Evolutionary conservation across 2,888 invertebrate genomes (phyloP), one percentile per base, ranked within the genome.

Genomic region (Euplagia quadripunctaria): DNA sequence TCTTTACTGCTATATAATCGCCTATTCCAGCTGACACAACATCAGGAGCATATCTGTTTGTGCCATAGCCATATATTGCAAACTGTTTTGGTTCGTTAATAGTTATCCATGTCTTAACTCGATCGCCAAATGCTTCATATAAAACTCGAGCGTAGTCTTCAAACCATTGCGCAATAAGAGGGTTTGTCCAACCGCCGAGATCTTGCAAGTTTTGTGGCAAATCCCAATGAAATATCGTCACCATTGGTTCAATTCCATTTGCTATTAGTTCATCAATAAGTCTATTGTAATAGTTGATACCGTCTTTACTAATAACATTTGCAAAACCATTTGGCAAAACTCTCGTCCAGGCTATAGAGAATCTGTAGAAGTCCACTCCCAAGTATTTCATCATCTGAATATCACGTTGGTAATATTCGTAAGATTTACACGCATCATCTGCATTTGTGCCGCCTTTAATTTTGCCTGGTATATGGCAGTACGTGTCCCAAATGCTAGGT

Each of bases 261-360:
- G 90, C 94, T 12, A 97, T 69, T 2, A 98, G 89, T 79, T 96
- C 96, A 80, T 97, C 89, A 63, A 98, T 97, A 0, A 98, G 83
- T 70, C 94, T 92, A 77, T 97, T 96, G 88, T 98, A 98, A 88
- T 97, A 97, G 49, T 94, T 88, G 17, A 97, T 91, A 4, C 97
- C 98, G 1, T 93, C 93, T 80, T 95, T 86, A 85, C 97, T 98
- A 41, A 97, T 89, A 65, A 90, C 89, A 68, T 96, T 93, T 0
- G 93, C 78, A 68, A 94, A 95, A 5, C 97, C 97, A 61, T 91
- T 95, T 0, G 97, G 97, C 64, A 97, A 89, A 16, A 97, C 90
- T 73, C 97, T 92, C 0, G 97, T 88, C 97, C 97, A 97, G 0
- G 97, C 96, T 74, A 97, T 94, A 5, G 97, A 97, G 84, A 97